A percentile compares a stretch with the other conserved stretches of the same genome.
Evolutionary conservation across 2,113 vertebrate genomes (phyloP).

Genomic region (Odontophorus gujanensis): DNA sequence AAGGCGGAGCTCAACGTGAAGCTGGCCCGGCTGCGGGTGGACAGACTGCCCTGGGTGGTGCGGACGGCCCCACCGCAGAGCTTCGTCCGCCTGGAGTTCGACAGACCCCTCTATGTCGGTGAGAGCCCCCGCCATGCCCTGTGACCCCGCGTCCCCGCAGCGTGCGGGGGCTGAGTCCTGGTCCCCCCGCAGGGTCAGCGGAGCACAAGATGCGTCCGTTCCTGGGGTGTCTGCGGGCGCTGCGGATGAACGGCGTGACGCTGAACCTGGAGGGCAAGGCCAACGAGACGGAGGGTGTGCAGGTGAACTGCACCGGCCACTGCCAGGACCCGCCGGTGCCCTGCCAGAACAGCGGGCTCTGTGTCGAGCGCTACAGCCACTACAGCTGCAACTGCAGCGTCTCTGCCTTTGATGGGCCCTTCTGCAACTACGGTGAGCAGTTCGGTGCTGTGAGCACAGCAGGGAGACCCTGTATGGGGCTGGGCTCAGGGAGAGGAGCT

Average conservation of each 20-base stretch:
- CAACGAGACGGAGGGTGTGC: slow-evolving; percentile 88
- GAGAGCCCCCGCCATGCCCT: background rate
- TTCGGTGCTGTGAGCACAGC: fast-evolving
- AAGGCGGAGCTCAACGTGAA: slow-evolving; percentile 96
- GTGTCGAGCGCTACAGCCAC: slow-evolving; percentile 92
- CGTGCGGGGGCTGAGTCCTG: background rate
- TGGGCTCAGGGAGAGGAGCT: background rate
- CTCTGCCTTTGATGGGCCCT: slow-evolving; percentile 93
- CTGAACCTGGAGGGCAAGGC: slow-evolving; percentile 93
- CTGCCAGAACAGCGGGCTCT: slow-evolving; percentile 92
- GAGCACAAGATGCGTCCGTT: slow-evolving; percentile 90
- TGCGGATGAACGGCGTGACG: slow-evolving; percentile 93
- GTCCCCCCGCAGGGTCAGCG: slow-evolving; percentile 81
- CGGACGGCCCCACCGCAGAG: slow-evolving; percentile 89
- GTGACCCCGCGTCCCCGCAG: fast-evolving
- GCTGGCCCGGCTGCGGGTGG: slow-evolving; percentile 91
- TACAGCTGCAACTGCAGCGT: slow-evolving; percentile 95
- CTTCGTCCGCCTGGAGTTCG: slow-evolving; percentile 89
- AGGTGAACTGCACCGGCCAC: slow-evolving; percentile 91
- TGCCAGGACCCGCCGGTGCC: slow-evolving; percentile 89
- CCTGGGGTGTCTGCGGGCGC: slow-evolving; percentile 91
- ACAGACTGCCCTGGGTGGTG: slow-evolving; percentile 90
- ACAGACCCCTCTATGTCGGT: slow-evolving; percentile 91
- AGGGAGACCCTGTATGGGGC: fast-evolving
- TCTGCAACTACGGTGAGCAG: slow-evolving; percentile 90